phyloP scores from a whole-genome alignment of 2,888 invertebrate genomes.

The Stenurella melanura region DNA sequence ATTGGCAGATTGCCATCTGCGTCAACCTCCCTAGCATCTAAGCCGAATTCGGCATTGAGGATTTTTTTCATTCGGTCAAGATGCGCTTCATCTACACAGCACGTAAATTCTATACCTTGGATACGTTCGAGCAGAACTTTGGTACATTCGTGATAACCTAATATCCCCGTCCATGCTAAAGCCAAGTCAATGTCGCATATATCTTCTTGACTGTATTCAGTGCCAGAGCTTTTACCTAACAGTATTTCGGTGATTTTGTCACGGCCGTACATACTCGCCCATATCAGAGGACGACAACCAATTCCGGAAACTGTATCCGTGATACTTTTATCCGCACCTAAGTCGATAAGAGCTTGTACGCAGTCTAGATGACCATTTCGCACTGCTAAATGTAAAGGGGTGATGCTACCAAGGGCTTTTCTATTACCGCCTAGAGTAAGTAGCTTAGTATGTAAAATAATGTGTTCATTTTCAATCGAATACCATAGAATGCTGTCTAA shows the following conservation, averaged over 20 bases:
- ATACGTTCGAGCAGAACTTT: neutral
- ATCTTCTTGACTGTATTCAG: neutral
- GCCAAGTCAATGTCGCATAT: slow-evolving; percentile 10
- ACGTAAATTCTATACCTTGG: neutral
- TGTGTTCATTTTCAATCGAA: slow-evolving; percentile 20
- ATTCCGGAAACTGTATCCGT: slow-evolving; percentile 15
- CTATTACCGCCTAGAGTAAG: neutral
- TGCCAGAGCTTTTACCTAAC: neutral
- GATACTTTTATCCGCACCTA: slow-evolving; percentile 21
- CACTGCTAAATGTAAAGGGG: slow-evolving; percentile 33
- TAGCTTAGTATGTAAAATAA: slow-evolving; percentile 26
- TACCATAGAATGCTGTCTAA: neutral
- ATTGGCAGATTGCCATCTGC: slow-evolving; percentile 28
- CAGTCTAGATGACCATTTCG: slow-evolving; percentile 25
- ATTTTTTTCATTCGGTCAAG: slow-evolving; percentile 6
- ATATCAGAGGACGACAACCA: slow-evolving; percentile 27
- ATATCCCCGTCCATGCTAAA: slow-evolving; percentile 28
- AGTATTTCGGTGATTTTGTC: slow-evolving; percentile 9
- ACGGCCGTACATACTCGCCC: slow-evolving; percentile 30
- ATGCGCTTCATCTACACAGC: neutral
- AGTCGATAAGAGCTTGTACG: slow-evolving; percentile 11
- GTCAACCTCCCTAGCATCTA: neutral
- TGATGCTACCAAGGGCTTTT: slow-evolving; percentile 16
- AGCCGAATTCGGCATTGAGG: slow-evolving; percentile 13
- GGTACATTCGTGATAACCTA: slow-evolving; percentile 32